Base-by-base conservation (phyloP, 2,888 invertebrate genomes). In the Leptogaster cylindrica region DNA sequence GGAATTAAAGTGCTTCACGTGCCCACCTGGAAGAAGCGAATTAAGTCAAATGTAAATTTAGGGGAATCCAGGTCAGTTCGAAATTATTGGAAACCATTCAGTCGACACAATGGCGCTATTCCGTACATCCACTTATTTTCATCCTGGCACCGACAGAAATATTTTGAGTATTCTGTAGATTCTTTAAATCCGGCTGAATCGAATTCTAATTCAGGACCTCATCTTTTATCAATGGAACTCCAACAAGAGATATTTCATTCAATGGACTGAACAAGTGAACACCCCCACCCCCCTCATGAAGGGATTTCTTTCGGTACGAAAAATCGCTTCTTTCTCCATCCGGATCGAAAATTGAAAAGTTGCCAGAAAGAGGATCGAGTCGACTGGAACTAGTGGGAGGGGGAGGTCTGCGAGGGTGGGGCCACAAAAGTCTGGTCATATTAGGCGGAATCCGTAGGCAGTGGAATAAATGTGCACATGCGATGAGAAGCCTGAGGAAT, bases 141-240 rank as follows among this genome's bases (percentile, higher is more conserved):
- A 18, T 39, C 36, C n/a, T 55, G 36, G n/a, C 18, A 55, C n/a
- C 25, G 36, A 36, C 23, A 36, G 55, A 23, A 36, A 55, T 55
- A 55, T 55, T 25, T 20, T 23, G 20, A 39, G 12, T 20, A 55
- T 55, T 20, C 55, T 3, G 39, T 6, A 55, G 55, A 55, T 23
- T 55, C 23, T 12, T 20, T 33, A 55, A 55, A 55, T 36, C 36
- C 23, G 23, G 28, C 18, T 23, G 55, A 55, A 20, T 55, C 55
- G 14, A 36, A 55, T 55, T 55, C 25, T 55, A 36, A 55, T 55
- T 36, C 23, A 36, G 55, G 55, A 55, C 23, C 55, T 55, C 55
- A 55, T 55, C 23, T 33, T 55, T 39, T 36, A 55, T 55, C 55
- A 55, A 55, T 55, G 36, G n/a, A 55, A 55, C 33, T 55, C 20